phyloP scores from a whole-genome alignment of 2,888 invertebrate species.

The Ametastegia equiseti region DNA sequence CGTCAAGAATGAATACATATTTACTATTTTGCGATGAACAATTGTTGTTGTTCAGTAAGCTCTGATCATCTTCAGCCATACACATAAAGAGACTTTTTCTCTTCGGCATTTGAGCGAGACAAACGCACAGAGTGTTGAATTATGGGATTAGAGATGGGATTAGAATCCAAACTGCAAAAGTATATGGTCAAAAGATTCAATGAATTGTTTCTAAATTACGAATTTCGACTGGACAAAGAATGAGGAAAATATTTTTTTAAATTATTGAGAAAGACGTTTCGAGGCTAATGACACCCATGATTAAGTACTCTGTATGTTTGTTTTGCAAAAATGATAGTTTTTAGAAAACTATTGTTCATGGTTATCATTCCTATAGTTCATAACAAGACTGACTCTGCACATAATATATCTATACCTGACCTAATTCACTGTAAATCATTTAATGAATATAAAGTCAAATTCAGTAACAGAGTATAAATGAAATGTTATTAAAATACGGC shows the following conservation, averaged over 20 bases:
- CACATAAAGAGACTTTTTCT: background rate
- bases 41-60: background rate
- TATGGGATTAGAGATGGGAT: background rate
- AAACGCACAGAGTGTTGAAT: conserved; percentile 7
- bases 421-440: conserved; percentile 1
- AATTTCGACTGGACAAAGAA: background rate
- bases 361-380: conserved; percentile 46
- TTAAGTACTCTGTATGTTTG: background rate
- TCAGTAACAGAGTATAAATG: background rate
- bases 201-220: background rate
- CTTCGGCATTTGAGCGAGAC: background rate
- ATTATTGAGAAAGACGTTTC: background rate
- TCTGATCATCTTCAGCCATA: background rate
- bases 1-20: background rate
- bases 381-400: conserved; percentile 47
- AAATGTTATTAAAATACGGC: background rate
- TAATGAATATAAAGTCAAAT: conserved; percentile 5
- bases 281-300: background rate
- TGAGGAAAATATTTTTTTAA: background rate
- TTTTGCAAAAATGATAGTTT: conserved; percentile 6
- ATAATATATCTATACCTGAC: conserved; percentile 27
- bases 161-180: background rate
- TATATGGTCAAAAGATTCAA: background rate
- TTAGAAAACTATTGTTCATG: background rate
- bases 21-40: background rate